Percentiles rank a stretch among this genome's conserved stretches.
These are phyloP conservation scores for Poeciliopsis prolifica DNA, from an alignment of 2,113 vertebrate species.

Conservation along the genomic window DNA sequence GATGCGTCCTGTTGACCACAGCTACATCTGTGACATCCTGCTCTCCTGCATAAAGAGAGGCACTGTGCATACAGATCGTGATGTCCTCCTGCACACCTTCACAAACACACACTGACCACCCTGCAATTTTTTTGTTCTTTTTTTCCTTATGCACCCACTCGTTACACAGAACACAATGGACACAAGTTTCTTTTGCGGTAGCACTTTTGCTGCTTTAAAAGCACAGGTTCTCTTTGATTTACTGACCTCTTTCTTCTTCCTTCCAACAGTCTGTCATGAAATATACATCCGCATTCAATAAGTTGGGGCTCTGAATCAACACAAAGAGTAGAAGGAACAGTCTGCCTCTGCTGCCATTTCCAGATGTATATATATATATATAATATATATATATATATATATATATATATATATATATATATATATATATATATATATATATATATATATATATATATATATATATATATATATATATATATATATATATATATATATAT, in stretches of 20 bases:
- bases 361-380: too few species aligned
- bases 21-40: constrained; percentile 11
- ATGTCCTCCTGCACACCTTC: constrained; percentile 21
- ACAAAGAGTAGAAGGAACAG: constrained; percentile 37
- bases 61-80: neutral
- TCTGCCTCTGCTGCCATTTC: constrained; percentile 22
- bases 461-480: too few species aligned
- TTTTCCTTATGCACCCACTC: constrained; percentile 30
- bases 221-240: constrained; percentile 25
- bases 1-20: constrained; percentile 31
- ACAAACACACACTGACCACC: constrained; percentile 15
- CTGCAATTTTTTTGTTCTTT: constrained; percentile 7
- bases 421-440: too few species aligned
- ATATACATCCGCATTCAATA: constrained; percentile 69
- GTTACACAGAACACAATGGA: constrained; percentile 9
- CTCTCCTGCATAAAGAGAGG: constrained; percentile 3
- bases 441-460: too few species aligned
- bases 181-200: constrained; percentile 18
- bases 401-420: too few species aligned
- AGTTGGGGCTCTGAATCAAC: constrained; percentile 49
- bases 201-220: constrained; percentile 9
- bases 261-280: constrained; percentile 59
- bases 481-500: too few species aligned
- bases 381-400: too few species aligned
- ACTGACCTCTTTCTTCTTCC: constrained; percentile 22